phyloP scores from a whole-genome alignment of 2,113 vertebrate species.

The Colinus virginianus region DNA sequence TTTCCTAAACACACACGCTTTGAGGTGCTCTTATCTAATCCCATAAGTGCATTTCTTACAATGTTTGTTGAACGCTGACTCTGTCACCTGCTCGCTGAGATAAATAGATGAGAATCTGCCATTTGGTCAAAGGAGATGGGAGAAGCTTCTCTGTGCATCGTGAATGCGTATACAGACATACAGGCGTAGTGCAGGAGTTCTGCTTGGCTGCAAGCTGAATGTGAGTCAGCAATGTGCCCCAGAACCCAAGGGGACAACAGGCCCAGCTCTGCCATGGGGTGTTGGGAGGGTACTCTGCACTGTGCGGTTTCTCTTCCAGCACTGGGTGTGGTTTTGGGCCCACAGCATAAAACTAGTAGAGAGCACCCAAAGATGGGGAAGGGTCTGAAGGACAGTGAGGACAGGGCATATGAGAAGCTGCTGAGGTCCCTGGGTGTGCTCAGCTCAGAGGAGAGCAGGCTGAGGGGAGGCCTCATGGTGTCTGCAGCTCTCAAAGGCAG shows the following conservation, averaged over 20 bases:
- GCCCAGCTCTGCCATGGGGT: too few species aligned
- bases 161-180: neutral
- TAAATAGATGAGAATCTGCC: slow-evolving; percentile 54
- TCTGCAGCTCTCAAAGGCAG: neutral
- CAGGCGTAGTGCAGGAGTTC: neutral
- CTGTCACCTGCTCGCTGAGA: slow-evolving; percentile 17
- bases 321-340: neutral
- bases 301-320: neutral
- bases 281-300: neutral
- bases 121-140: neutral
- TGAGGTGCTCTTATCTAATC: slow-evolving; percentile 59
- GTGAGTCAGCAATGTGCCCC: neutral
- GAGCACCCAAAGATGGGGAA: too few species aligned
- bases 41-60: slow-evolving; percentile 14
- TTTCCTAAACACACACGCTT: neutral
- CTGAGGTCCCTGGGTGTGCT: neutral
- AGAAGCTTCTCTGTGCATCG: neutral
- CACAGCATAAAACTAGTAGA: neutral
- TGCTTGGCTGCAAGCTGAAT: neutral
- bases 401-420: neutral
- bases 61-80: slow-evolving; percentile 9
- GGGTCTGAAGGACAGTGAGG: too few species aligned
- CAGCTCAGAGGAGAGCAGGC: neutral
- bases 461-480: neutral
- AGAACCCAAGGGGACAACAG: neutral